phyloP scores from a whole-genome alignment of 2,888 invertebrate genomes.

The Gortyna flavago region DNA sequence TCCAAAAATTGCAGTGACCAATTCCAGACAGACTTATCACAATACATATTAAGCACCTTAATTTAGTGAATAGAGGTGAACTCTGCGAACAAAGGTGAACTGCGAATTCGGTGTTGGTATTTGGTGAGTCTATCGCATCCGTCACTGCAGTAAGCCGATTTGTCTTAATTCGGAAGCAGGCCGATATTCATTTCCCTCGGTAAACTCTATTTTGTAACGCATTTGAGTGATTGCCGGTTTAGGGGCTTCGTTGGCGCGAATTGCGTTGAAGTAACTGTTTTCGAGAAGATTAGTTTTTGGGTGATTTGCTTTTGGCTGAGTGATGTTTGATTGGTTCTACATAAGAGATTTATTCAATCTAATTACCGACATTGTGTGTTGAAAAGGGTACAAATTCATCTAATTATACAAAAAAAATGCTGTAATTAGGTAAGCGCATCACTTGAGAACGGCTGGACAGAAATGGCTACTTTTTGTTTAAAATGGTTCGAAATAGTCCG shows the following conservation, averaged over 20 bases:
- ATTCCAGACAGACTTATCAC: conserved; percentile 49
- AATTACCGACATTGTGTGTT: background rate
- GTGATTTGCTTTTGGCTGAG: conserved; percentile 28
- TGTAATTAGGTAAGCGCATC: too few species aligned
- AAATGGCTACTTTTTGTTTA: background rate
- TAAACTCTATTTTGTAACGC: conserved; percentile 72
- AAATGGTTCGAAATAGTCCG: background rate
- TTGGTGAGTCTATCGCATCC: conserved; percentile 61
- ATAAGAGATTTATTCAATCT: background rate
- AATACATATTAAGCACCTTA: conserved; percentile 59
- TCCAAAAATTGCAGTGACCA: conserved; percentile 41
- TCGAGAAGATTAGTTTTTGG: conserved; percentile 51
- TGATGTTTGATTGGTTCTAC: conserved; percentile 3
- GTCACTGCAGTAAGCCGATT: conserved; percentile 74
- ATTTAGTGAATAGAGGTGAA: conserved; percentile 58
- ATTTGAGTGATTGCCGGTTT: conserved; percentile 73
- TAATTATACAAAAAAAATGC: background rate
- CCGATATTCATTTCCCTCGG: conserved; percentile 75
- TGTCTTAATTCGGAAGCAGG: conserved; percentile 77
- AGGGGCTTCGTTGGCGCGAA: conserved; percentile 35
- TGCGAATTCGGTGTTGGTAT: conserved; percentile 61
- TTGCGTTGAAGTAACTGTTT: conserved; percentile 50
- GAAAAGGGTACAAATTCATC: background rate
- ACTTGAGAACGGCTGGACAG: background rate
- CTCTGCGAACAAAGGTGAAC: conserved; percentile 50